Evolutionary conservation across 2,888 invertebrate species (phyloP).

Genomic region (Harpagoxenus sublaevis): DNA sequence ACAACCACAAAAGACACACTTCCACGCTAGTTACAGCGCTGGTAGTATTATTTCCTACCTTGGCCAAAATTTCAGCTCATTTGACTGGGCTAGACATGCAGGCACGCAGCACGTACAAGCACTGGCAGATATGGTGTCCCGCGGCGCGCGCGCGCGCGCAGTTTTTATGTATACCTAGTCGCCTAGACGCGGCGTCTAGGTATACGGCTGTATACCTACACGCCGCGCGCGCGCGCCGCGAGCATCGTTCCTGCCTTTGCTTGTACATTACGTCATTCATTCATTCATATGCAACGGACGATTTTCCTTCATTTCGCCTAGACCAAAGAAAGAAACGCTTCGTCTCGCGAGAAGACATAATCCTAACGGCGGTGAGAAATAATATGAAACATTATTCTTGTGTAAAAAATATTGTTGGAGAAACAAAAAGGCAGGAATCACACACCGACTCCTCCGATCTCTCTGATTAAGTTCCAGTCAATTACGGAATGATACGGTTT

Average conservation of each 20-base stretch:
- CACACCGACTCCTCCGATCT: slow-evolving; percentile 2
- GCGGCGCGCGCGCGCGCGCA: no score
- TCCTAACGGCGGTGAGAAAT: slow-evolving; percentile 16
- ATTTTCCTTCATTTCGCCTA: slow-evolving; percentile 35
- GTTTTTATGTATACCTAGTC: no score
- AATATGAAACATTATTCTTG: slow-evolving; percentile 4
- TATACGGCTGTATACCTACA: no score
- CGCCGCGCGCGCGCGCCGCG: no score
- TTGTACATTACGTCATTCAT: neutral
- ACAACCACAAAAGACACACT: no score
- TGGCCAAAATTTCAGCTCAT: no score
- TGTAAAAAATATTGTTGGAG: slow-evolving; percentile 22
- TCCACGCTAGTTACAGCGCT: no score
- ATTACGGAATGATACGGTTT: slow-evolving; percentile 10
- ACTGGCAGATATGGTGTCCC: no score
- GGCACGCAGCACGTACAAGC: neutral
- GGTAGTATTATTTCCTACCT: no score
- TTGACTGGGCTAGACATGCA: no score
- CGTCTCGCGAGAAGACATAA: slow-evolving; percentile 5
- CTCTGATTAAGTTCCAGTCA: slow-evolving; percentile 29
- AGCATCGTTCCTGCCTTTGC: no score
- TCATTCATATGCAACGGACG: neutral
- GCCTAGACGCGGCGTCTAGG: no score
- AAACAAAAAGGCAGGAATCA: slow-evolving; percentile 35
- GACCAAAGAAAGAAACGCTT: slow-evolving; percentile 16